Percentiles rank a stretch among this genome's conserved stretches.
These are phyloP conservation scores for Hyperoodon ampullatus DNA, from an alignment of 2,113 vertebrate genomes.

Conservation along the genomic window DNA sequence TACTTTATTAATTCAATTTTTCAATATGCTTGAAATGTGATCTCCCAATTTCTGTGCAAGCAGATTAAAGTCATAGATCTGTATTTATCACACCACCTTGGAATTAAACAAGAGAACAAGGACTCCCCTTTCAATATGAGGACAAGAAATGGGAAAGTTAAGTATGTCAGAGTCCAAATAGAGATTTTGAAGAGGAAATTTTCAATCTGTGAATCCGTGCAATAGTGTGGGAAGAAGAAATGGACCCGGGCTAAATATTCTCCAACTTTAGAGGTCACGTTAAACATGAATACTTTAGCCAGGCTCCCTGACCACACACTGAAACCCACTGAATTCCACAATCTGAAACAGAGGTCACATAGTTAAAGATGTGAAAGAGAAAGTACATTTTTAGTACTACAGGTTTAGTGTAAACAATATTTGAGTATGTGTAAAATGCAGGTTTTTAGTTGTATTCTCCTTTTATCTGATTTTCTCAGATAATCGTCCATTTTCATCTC, in stretches of 20 bases:
- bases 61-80: slow-evolving; percentile 75
- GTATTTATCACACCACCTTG: slow-evolving; percentile 63
- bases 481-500: not conserved
- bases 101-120: slow-evolving; percentile 47
- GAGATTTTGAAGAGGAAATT: not conserved
- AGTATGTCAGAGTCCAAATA: not conserved
- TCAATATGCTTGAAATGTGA: slow-evolving; percentile 60
- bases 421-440: not conserved
- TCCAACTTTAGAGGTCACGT: not conserved
- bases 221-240: not conserved
- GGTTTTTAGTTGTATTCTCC: not conserved
- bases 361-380: not conserved
- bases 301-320: not conserved
- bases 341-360: not conserved
- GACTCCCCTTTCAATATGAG: slow-evolving; percentile 35
- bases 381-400: not conserved
- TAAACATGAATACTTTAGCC: not conserved
- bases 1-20: slow-evolving; percentile 68
- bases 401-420: not conserved
- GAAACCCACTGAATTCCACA: not conserved
- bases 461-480: not conserved
- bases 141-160: slow-evolving; percentile 34
- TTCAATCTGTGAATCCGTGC: not conserved
- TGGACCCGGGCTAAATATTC: not conserved
- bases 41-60: slow-evolving; percentile 52